These are phyloP conservation scores for Eilema sororculum DNA, from an alignment of 2,888 invertebrate species.

Conservation along the genomic window DNA sequence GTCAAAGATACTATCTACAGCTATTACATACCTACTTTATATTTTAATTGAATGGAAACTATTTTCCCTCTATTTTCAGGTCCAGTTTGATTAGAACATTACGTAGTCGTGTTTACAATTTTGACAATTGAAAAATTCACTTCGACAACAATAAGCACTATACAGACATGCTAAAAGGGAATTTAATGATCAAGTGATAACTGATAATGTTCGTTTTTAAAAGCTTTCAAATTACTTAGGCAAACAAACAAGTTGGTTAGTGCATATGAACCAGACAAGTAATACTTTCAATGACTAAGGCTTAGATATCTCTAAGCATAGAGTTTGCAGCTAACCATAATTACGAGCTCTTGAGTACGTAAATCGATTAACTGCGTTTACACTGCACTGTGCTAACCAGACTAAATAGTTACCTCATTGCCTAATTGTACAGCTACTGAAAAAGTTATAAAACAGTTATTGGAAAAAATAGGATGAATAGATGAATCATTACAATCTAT, in stretches of 20 bases:
- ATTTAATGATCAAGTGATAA: conserved; percentile 39
- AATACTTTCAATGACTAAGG: conserved; percentile 11
- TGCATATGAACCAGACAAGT: conserved; percentile 11
- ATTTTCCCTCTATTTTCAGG: too few species aligned
- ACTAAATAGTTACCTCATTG: too few species aligned
- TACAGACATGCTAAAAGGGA: neutral
- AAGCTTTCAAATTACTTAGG: conserved; percentile 19
- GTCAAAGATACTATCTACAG: too few species aligned
- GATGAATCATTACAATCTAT: neutral
- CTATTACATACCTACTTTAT: neutral
- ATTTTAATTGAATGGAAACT: neutral
- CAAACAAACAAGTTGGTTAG: conserved; percentile 17
- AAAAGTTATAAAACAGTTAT: neutral
- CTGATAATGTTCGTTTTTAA: conserved; percentile 32
- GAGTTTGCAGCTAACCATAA: conserved; percentile 10
- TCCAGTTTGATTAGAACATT: neutral
- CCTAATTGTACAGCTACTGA: neutral
- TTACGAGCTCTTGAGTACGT: neutral
- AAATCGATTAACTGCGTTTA: neutral
- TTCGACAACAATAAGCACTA: neutral
- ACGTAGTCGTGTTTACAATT: neutral
- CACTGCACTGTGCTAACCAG: neutral
- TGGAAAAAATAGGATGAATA: neutral
- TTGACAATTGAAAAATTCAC: neutral
- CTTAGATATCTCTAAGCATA: neutral